phyloP scores from a whole-genome alignment of 2,888 invertebrate species.

The Orthosia cruda region DNA sequence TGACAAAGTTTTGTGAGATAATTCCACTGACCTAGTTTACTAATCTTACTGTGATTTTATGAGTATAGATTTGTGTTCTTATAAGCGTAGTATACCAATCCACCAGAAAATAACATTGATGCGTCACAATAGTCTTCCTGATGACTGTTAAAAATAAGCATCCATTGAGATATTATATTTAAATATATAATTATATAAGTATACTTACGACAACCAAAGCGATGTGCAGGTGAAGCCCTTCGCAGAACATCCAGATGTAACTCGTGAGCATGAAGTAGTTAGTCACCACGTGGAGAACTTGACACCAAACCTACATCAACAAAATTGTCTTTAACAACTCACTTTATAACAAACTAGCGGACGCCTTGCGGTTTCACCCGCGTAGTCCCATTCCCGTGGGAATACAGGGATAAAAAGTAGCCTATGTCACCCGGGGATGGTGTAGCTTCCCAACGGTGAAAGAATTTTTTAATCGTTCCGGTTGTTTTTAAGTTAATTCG shows the following conservation, averaged over 20 bases:
- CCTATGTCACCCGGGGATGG: no score
- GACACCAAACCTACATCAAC: conserved; percentile 93
- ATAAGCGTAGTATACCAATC: background rate
- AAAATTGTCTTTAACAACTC: background rate
- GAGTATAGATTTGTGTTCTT: background rate
- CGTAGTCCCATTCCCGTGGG: no score
- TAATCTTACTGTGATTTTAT: background rate
- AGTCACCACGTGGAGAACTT: conserved; percentile 93
- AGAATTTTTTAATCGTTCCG: no score
- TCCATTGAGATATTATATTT: background rate
- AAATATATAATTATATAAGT: background rate
- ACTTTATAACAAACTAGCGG: no score
- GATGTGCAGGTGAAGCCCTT: conserved; percentile 95
- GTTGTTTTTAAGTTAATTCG: no score
- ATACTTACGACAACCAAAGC: conserved; percentile 93
- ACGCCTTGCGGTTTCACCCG: no score
- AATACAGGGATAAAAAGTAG: no score
- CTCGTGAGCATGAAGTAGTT: conserved; percentile 95
- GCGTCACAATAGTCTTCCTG: background rate
- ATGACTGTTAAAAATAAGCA: background rate
- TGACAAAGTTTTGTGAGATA: background rate
- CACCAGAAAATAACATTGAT: background rate
- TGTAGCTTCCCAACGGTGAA: no score
- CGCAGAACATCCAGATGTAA: conserved; percentile 97
- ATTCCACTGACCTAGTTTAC: background rate